Evolutionary conservation across 1,140 invertebrate genomes (phyloP).

Genomic region (Heliconius congener): DNA sequence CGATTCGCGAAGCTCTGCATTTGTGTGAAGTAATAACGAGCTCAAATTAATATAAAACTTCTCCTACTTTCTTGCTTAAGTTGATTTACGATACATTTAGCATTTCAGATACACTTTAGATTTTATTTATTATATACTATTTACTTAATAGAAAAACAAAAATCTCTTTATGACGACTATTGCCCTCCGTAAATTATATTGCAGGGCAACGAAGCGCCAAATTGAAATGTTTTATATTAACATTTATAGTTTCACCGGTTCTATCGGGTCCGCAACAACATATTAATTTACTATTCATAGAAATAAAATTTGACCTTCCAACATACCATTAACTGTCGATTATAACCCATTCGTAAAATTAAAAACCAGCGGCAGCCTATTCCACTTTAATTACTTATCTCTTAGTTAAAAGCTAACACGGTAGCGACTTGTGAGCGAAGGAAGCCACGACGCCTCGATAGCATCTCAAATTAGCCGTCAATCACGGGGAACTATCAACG

Average conservation of each 20-base stretch:
- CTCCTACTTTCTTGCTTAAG: neutral
- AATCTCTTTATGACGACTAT: neutral
- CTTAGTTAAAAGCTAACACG: slow-evolving; percentile 34
- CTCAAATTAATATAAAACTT: too few relatives aligned
- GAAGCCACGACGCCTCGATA: slow-evolving; percentile 71
- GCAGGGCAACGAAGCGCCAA: neutral
- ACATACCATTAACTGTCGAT: slow-evolving; percentile 6
- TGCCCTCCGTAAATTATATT: neutral
- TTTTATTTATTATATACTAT: neutral
- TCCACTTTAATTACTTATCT: slow-evolving; percentile 20
- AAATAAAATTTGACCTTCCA: neutral
- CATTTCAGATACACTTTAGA: neutral
- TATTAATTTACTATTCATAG: slow-evolving; percentile 6
- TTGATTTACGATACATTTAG: neutral
- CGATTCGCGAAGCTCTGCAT: slow-evolving; percentile 20
- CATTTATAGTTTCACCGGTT: neutral
- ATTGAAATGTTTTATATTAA: slow-evolving; percentile 2
- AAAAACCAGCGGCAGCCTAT: slow-evolving; percentile 12
- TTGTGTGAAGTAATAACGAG: too few relatives aligned
- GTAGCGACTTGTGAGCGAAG: slow-evolving; percentile 42
- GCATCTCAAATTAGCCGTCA: slow-evolving; percentile 76
- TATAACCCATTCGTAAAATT: slow-evolving; percentile 16
- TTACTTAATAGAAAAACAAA: neutral
- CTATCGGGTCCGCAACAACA: neutral
- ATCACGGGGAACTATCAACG: slow-evolving; percentile 73